Evolutionary conservation across 2,888 invertebrate species (phyloP), one percentile per base, ranked within the genome.

Genomic region (Chrysolina haemoptera): DNA sequence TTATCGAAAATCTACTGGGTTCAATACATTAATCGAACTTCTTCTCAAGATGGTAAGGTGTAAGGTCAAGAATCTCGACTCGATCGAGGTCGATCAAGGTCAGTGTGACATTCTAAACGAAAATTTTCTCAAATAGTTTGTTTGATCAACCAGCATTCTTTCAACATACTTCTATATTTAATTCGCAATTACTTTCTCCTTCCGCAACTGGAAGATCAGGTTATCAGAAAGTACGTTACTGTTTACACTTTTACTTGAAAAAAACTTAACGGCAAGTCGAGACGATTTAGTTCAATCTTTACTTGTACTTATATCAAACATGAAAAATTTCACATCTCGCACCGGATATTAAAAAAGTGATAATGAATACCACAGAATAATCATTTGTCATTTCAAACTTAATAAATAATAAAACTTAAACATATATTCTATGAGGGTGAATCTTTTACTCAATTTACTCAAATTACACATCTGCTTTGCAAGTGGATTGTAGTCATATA

Each of bases 121-220:
- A 11, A 5, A 27, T 22, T 35, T 59, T 14, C 22, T 27, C 22
- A 50, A n/a, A n/a, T 50, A 27, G n/a, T 59, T 35, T 35, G 59
- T 59, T 27, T 27, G 59, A 59, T 27, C 59, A 27, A n/a, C 8
- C 8, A 11, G 1, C 8, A 55, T 35, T 59, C 59, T 27, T 16
- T 59, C 27, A 59, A 59, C 27, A 59, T n/a, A 59, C 59, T 59
- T 50, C 35, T 27, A 59, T 59, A 59, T 35, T n/a, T n/a, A 59
- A 35, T 59, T 59, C 14, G 59, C 59, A 59, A 35, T 59, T 12
- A 59, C 59, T 59, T 59, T 59, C 59, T 59, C 59, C n/a, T 59
- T 35, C 59, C n/a, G n/a, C 14, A 59, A 27, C 27, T 59, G 27
- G 59, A 59, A 35, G 22, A 59, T 59, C n/a, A 27, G 4, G 35